Evolutionary conservation across 2,113 vertebrate genomes (phyloP), one percentile per base, ranked within the genome.

Genomic region (Aphyosemion australe): DNA sequence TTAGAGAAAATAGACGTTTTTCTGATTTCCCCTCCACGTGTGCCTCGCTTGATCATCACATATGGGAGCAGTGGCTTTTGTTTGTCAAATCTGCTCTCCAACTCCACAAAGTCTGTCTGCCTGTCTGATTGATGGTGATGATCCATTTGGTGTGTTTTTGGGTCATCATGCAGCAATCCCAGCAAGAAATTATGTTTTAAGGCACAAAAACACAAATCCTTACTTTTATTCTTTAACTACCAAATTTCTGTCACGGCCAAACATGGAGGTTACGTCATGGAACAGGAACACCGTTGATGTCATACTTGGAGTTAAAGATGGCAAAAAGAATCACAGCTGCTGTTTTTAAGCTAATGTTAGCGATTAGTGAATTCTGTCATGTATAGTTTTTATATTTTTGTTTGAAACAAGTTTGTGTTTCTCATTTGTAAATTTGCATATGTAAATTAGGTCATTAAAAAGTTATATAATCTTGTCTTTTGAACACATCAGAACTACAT

Each of bases 401-500:
- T 13, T 47, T 57, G 7, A 34, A 49, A 32, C 7, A n/a, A n/a
- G 32, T 32, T 32, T 32, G 3, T 32, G 32, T 32, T n/a, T n/a
- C n/a, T n/a, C n/a, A n/a, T n/a, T n/a, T n/a, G n/a, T 26, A 5
- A 26, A 26, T 26, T 26, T 26, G 26, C 26, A 26, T 26, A 26
- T 26, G 26, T 26, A 26, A 26, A 26, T 2, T 26, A 26, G 26
- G 5, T 26, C 26, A 26, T 26, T 26, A 26, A 26, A 26, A 26
- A 26, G 26, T 1, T 88, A 87, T 78, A 12, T 92, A 85, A 19
- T 7, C 64, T 10, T 52, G 0, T 62, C 32, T 53, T 5, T 61
- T 68, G 3, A 21, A 39, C 41, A 47, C 45, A 20, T 49, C 71
- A 93, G 92, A 80, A 59, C 41, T 89, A 82, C 68, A 84, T 93